Evolutionary conservation across 1,140 invertebrate species (phyloP), one percentile per base, ranked within the genome.

Genomic region (Bombus consobrinus): DNA sequence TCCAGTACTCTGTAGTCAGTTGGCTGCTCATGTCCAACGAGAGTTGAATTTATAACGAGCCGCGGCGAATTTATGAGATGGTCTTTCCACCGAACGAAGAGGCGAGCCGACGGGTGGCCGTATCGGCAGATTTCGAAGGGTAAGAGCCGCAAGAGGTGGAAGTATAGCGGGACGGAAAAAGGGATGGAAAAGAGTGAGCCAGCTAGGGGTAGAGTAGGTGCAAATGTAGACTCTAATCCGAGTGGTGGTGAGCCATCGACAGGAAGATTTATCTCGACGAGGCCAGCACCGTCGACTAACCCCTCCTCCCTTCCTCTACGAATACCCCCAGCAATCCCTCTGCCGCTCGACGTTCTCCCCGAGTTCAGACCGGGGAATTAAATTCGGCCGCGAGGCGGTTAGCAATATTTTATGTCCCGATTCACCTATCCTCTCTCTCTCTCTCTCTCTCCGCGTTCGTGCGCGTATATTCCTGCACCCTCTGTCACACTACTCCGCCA

Each of bases 141-240:
- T 8, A 22, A n/a, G 22, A 37, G 85, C 34, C 34, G 25, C 34
- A 59, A 22, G 28, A 43, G 18, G 66, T 28, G 32, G 57, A 37
- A 32, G 64, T 32, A 32, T 66, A 32, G 15, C 18, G 6, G 68
- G 8, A 2, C n/a, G n/a, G n/a, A 32, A 72, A 43, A 28, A 10
- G 32, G 22, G 22, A 57, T n/a, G 18, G 72, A 47, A 68, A 62
- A 62, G 78, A 47, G 79, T 22, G 53, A 41, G 43, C 62, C 15
- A 34, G 37, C 34, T 64, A 32, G 81, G 68, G 76, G 69, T 62
- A 80, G 89, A 85, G 83, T 91, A 93, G 91, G 92, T 93, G 92
- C 87, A 91, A 93, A 93, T 93, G 92, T 92, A 91, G 92, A 93
- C 91, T 93, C 92, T 93, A 93, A 93, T 93, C 92, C 92, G 87